These are phyloP conservation scores for Himalopsyche tibetana DNA, from an alignment of 2,888 invertebrate genomes.

Conservation along the genomic window DNA sequence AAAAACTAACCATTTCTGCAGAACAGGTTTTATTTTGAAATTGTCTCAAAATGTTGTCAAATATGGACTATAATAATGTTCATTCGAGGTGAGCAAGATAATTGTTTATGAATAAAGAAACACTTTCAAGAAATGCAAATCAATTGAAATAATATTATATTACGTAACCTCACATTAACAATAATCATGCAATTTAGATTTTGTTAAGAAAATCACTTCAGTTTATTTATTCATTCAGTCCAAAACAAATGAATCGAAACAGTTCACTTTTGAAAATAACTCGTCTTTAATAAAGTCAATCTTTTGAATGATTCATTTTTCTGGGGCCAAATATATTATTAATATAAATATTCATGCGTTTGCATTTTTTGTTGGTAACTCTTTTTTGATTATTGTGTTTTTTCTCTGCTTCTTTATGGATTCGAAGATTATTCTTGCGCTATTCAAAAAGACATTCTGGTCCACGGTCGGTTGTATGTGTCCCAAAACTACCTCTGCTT, in stretches of 20 bases:
- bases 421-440: slow-evolving; percentile 96
- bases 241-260: neutral
- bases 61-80: neutral
- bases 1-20: neutral
- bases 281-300: neutral
- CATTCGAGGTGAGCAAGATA: neutral
- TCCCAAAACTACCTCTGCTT: slow-evolving; percentile 97
- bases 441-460: slow-evolving; percentile 95
- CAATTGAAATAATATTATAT: neutral
- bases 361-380: neutral
- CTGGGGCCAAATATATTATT: neutral
- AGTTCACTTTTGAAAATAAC: too few relatives aligned
- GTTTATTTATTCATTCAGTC: neutral
- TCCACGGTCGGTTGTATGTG: slow-evolving; percentile 96
- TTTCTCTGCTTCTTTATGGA: slow-evolving; percentile 45
- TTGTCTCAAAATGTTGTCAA: neutral
- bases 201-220: too few relatives aligned
- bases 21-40: neutral
- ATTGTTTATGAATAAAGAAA: slow-evolving; percentile 7
- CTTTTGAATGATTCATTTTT: neutral
- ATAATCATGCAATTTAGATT: too few relatives aligned
- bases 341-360: neutral
- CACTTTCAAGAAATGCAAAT: slow-evolving; percentile 28
- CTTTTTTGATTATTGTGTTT: neutral
- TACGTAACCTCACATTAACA: too few relatives aligned